Base-by-base conservation (phyloP, 23 tunicate genomes). In the Halocynthia aurantium region DNA sequence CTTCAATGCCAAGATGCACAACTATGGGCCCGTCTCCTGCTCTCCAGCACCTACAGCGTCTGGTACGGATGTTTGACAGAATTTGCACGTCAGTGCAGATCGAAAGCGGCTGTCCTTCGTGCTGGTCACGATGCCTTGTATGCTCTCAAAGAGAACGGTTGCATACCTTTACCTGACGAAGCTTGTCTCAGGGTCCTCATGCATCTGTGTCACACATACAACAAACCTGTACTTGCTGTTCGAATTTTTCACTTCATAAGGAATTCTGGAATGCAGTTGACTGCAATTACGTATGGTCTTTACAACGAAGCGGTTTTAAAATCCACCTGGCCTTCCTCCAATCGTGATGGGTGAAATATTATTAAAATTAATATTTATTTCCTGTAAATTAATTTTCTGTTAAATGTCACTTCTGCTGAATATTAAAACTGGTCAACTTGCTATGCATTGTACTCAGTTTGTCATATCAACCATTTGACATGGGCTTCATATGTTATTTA, bases 21-120 rank as follows among this genome's bases (percentile, higher is more conserved):
- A 52, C 66, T 85, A 67, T 91, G 97, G 97, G 87, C 91, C 0
- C 81, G 88, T 1, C 68, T 91, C 7, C 71, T 91, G 77, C 80
- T 85, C 5, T 81, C 84, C 50, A 81, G 83, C 63, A 65, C 88
- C 12, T 85, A 84, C 89, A 83, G 97, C 40, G 88, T 76, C 8
- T 91, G 97, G 97, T 91, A 81, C 66, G 97, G 94, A 19, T 91
- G 97, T 54, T 55, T 91, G 51, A 84, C 86, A 7, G 88, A 91
- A 6, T 82, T 76, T 71, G 83, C 75, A 0, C 62, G 70, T 15
- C 75, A 77, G 19, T 77, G 86, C 55, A 70, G 84, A 50, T 79
- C 84, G 70, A 85, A 82, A 56, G 75, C 82, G 9, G 90, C 97
- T 51, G 86, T 84, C 0, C 73, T 91, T 53, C 84, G 97, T 8